Percentiles rank a stretch among this genome's conserved stretches.
Evolutionary conservation across 1,140 invertebrate species (phyloP).

Genomic region (Bilobella aurantiaca): DNA sequence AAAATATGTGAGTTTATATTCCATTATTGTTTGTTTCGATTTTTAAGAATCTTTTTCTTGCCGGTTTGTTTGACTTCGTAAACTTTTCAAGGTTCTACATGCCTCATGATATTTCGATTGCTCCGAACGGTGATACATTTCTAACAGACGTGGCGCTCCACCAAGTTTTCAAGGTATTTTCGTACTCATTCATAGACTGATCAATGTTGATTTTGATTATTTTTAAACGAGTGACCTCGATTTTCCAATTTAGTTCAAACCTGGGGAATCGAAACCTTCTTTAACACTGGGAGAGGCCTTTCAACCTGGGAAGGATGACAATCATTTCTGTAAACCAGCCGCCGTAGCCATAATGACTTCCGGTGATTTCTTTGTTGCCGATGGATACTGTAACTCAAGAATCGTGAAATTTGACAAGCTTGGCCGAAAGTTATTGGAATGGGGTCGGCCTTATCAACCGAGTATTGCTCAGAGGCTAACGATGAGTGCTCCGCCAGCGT

Average conservation of each 20-base stretch:
- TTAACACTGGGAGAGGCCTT: slow-evolving; percentile 48
- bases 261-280: slow-evolving; percentile 29
- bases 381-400: slow-evolving; percentile 88
- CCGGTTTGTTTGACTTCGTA: too few species aligned
- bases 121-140: slow-evolving; percentile 70
- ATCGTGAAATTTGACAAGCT: slow-evolving; percentile 68
- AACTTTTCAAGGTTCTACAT: slow-evolving; percentile 60
- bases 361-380: slow-evolving; percentile 85
- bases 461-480: slow-evolving; percentile 12
- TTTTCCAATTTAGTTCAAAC: slow-evolving; percentile 23
- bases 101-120: slow-evolving; percentile 85
- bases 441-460: slow-evolving; percentile 25
- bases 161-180: slow-evolving; percentile 63
- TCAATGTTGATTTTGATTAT: too few species aligned
- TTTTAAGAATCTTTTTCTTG: neutral
- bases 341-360: slow-evolving; percentile 68
- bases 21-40: slow-evolving; percentile 10
- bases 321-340: slow-evolving; percentile 87
- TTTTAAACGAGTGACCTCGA: neutral
- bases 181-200: too few species aligned
- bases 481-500: slow-evolving; percentile 23
- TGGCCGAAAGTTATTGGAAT: slow-evolving; percentile 53
- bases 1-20: slow-evolving; percentile 54
- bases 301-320: slow-evolving; percentile 62
- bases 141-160: slow-evolving; percentile 87